These are phyloP conservation scores for Noctilio leporinus DNA, from an alignment of 2,113 vertebrate genomes.

Conservation along the genomic window DNA sequence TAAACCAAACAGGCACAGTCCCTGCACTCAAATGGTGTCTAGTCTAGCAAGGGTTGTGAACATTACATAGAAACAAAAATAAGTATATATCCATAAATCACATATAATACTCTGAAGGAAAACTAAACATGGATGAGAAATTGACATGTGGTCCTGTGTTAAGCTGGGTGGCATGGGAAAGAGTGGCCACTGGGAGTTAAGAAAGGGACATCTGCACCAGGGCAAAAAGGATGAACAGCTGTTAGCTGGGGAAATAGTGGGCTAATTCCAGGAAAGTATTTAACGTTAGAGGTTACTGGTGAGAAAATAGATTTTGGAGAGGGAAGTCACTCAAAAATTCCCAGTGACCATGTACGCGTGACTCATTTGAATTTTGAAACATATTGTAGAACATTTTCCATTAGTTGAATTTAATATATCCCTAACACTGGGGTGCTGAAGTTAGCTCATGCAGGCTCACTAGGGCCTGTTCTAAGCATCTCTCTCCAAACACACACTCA, in stretches of 20 bases:
- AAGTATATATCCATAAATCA: not conserved
- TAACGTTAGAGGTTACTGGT: not conserved
- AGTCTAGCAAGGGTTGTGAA: not conserved
- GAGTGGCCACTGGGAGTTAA: not conserved
- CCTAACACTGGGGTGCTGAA: not conserved
- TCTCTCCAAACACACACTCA: not conserved
- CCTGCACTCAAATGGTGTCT: not conserved
- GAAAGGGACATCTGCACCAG: not conserved
- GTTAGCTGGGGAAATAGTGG: not conserved
- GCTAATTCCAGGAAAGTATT: not conserved
- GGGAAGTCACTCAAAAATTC: not conserved
- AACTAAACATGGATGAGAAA: not conserved
- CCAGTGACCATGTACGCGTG: not conserved
- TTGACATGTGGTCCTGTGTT: not conserved
- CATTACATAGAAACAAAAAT: not conserved
- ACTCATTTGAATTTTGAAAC: not conserved
- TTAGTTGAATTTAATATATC: not conserved
- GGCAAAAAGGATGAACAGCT: not conserved
- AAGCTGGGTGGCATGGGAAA: not conserved
- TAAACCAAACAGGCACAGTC: not conserved
- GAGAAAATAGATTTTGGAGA: not conserved
- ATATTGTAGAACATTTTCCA: not conserved
- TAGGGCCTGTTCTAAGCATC: not conserved
- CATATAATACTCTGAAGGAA: not conserved
- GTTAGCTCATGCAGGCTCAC: not conserved